Base-by-base conservation (phyloP, 2,797 vertebrate genomes). In the Pelochelys cantorii region DNA sequence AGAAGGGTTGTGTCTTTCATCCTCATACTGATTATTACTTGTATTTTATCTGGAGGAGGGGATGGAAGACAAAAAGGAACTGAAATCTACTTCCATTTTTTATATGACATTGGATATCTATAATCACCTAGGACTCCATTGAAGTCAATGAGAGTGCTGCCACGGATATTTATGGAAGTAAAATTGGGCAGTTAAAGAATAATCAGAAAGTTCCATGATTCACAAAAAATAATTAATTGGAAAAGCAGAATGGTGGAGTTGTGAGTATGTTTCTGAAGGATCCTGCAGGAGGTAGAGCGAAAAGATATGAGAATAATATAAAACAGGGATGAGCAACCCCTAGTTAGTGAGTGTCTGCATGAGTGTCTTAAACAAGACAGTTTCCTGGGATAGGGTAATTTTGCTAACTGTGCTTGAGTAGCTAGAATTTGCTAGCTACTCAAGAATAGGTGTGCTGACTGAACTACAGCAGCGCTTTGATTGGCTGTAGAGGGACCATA, bases 1-100 rank as follows among this genome's bases (percentile, higher is more conserved):
- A 9, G 54, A n/a, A 75, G 65, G 9, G 37, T 25, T 15, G 27
- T 75, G 5, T 54, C 48, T 80, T 22, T 60, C 7, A 14, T 31
- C 88, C 48, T 14, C 31, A 42, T 4, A 60, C 10, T 13, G 52
- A 60, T 93, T 87, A 42, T 85, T 20, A 23, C 0, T 85, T 31
- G 25, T 56, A 86, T 3, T 0, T 77, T 77, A 53, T 31, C 25
- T 53, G 56, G 3, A 83, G 34, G 54, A 3, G 2, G 29, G 10
- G 2, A 1, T 12, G 8, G 3, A 34, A 31, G 2, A 62, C 60
- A 20, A 65, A 22, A 42, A 54, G 1, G 11, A 11, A 4, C 22
- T 62, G 4, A 56, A 1, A 54, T 23, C 84, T 92, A 60, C 52
- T 77, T 62, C 1, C 13, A 4, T 10, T 83, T 0, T 78, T 83